These are phyloP conservation scores for Parnassius glacialis DNA, from an alignment of 2,888 invertebrate species.

Conservation along the genomic window DNA sequence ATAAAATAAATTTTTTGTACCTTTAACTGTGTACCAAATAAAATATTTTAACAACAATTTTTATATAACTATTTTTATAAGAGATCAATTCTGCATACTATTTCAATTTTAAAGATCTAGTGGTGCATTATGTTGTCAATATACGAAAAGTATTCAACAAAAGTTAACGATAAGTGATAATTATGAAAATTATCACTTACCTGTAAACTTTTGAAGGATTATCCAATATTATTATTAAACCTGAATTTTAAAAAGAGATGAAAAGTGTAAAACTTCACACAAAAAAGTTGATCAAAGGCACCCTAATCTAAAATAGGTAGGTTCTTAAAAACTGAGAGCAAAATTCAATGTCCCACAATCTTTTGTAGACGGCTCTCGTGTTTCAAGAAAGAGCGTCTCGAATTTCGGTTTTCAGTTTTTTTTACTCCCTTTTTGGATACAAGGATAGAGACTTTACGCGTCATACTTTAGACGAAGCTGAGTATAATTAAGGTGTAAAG, in stretches of 20 bases:
- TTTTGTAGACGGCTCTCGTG: slow-evolving; percentile 47
- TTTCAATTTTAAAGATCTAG: no score
- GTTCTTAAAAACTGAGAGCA: slow-evolving; percentile 42
- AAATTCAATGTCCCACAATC: slow-evolving; percentile 49
- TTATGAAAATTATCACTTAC: slow-evolving; percentile 31
- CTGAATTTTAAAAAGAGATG: no score
- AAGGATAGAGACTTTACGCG: slow-evolving; percentile 64
- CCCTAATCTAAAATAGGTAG: slow-evolving; percentile 38
- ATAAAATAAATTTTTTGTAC: no score
- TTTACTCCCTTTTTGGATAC: slow-evolving; percentile 53
- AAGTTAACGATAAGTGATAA: no score
- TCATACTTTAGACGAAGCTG: slow-evolving; percentile 61
- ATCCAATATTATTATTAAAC: no score
- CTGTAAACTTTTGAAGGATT: background rate
- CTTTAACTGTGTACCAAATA: no score
- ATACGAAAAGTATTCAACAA: no score
- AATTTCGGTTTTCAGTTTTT: slow-evolving; percentile 54
- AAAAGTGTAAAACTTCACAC: no score
- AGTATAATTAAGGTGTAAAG: slow-evolving; percentile 80
- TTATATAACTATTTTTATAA: no score
- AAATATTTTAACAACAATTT: no score
- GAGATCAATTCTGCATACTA: no score
- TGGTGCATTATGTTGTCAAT: no score
- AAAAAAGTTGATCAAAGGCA: slow-evolving; percentile 1
- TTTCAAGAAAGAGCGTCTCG: slow-evolving; percentile 47